Conservation (phyloP, 2,113 vertebrate species). For the Equus quagga region DNA sequence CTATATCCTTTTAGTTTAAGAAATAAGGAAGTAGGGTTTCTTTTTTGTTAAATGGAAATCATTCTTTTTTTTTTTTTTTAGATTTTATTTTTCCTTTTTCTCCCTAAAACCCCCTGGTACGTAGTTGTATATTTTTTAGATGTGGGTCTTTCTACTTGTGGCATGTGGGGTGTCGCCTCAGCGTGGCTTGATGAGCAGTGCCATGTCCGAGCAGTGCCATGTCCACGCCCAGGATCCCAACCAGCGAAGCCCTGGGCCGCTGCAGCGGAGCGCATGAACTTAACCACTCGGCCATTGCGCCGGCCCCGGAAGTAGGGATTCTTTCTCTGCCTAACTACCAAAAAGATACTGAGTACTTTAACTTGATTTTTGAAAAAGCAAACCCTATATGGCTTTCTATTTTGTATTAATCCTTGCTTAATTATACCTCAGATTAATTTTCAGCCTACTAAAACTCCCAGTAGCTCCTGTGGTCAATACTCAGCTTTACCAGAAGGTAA, state of each 20-base stretch:
- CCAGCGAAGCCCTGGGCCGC: no score
- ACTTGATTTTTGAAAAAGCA: not conserved
- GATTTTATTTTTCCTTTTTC: no score
- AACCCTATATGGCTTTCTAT: not conserved
- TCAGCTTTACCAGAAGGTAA: conserved; percentile 29
- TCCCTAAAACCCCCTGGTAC: no score
- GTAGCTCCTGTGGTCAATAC: not conserved
- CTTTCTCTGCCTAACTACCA: not conserved
- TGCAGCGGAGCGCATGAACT: no score
- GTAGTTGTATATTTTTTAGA: no score
- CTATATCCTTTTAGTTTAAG: conserved; percentile 50
- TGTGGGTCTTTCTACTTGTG: no score
- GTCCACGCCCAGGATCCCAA: no score
- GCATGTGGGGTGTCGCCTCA: no score
- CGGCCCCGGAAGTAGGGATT: not conserved
- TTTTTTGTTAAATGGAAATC: not conserved
- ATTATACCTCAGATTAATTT: conserved; percentile 27
- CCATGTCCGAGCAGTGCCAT: no score
- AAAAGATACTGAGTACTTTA: conserved; percentile 47
- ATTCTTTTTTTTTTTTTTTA: no score
- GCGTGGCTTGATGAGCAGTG: no score
- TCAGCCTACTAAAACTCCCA: not conserved
- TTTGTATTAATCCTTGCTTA: conserved; percentile 10
- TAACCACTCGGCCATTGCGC: no score
- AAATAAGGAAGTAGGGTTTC: conserved; percentile 33